A percentile compares a stretch with the other conserved stretches of the same genome.
Evolutionary conservation across 2,797 vertebrate species (phyloP).

Genomic region (Hipposideros larvatus): DNA sequence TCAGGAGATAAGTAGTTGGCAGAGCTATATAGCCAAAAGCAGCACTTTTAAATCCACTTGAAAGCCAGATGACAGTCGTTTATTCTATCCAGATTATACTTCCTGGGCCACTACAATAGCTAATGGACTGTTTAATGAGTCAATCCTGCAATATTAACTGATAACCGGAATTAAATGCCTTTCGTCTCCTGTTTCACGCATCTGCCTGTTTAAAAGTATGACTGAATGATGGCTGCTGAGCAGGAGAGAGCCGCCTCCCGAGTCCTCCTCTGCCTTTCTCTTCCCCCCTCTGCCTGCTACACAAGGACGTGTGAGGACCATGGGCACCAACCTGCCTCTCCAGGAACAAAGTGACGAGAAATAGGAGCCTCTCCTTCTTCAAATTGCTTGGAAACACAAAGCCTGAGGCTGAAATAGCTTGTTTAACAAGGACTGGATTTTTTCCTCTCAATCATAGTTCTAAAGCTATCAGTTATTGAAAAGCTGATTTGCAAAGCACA

Average conservation of each 20-base stretch:
- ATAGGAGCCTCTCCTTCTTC: background rate
- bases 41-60: slow-evolving; percentile 68
- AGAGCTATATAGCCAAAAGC: slow-evolving; percentile 58
- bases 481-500: slow-evolving; percentile 84
- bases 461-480: slow-evolving; percentile 85
- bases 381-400: slow-evolving; percentile 35
- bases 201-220: slow-evolving; percentile 27
- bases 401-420: slow-evolving; percentile 64
- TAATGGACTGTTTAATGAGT: slow-evolving; percentile 80
- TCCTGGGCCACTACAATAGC: slow-evolving; percentile 67
- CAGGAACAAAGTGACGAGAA: background rate
- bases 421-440: slow-evolving; percentile 73
- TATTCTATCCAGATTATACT: slow-evolving; percentile 72
- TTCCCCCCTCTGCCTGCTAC: background rate
- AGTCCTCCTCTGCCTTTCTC: background rate
- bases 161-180: slow-evolving; percentile 72
- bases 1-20: slow-evolving; percentile 57
- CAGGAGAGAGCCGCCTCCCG: background rate
- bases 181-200: slow-evolving; percentile 30
- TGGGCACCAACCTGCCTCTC: background rate
- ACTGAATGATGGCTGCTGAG: background rate
- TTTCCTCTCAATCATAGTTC: slow-evolving; percentile 77
- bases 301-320: background rate
- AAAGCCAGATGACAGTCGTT: slow-evolving; percentile 71
- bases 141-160: slow-evolving; percentile 73